Base-by-base conservation (phyloP, 2,888 invertebrate species). In the Actias luna region DNA sequence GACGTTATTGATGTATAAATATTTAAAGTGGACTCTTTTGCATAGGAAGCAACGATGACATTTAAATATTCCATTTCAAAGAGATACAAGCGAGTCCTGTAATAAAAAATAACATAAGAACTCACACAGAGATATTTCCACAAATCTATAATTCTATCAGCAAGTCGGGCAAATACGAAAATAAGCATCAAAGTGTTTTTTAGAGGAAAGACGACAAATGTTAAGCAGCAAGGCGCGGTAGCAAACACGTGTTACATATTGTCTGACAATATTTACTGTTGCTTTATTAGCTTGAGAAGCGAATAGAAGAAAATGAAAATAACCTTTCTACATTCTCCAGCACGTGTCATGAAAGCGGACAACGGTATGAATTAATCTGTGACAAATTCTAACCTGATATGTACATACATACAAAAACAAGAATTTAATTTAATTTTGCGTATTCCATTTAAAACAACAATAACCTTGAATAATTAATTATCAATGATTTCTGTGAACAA, bases 131-230 rank as follows among this genome's bases (percentile, higher is more conserved):
- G 85, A 83, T 80, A 80, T 86, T 90, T 89, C 90, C 84, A 86
- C 87, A 87, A 89, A 92, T 87, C 88, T 83, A 90, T 92, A 91
- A 88, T 87, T 91, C 91, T 76, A 84, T 92, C 91, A 86, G 80
- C 91, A 82, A 81, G 77, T 74, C 79, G 69, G 79, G 85, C 87
- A 84, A 88, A 89, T 86, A 91, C 91, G 86, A 90, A 91, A 92
- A 92, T 92, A 91, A 89, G 86, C 89, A 85, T 91, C 91, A 91
- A 92, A 91, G 91, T 85, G 84, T 90, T 89, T 90, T 90, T 90
- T 89, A 89, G 82, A 85, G 80, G 82, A 77, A 84, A 88, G 84
- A 82, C 87, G 85, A 89, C 89, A 88, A 89, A 89, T 89, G 88
- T 89, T 85, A 80, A 84, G 78, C 85, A 84, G 81, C 82, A 80